Evolutionary conservation across 1,140 invertebrate species (phyloP).

Genomic region (Macrocentrus cingulum): DNA sequence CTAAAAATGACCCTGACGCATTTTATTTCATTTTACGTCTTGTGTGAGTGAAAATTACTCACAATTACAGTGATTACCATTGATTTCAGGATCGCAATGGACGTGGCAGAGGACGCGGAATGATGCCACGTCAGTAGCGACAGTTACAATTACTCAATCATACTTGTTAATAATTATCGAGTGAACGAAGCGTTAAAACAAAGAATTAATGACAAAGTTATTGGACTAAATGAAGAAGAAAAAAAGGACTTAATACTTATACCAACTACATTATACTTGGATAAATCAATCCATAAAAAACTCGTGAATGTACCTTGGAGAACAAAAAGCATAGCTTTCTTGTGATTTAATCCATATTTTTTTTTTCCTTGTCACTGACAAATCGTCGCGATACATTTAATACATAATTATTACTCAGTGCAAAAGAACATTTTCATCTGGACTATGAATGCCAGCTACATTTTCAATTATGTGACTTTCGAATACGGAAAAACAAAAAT

Average conservation of each 20-base stretch:
- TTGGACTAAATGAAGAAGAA: no score
- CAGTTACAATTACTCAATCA: slow-evolving; percentile 35
- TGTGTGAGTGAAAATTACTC: no score
- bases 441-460: background rate
- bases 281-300: background rate
- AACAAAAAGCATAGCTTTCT: background rate
- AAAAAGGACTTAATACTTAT: slow-evolving; percentile 1
- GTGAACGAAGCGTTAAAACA: no score
- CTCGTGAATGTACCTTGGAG: background rate
- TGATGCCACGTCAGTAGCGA: slow-evolving; percentile 52
- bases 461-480: background rate
- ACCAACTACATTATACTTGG: background rate
- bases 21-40: no score
- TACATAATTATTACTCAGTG: slow-evolving; percentile 1
- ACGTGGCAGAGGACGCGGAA: slow-evolving; percentile 46
- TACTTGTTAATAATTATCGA: slow-evolving; percentile 34
- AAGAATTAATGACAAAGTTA: no score
- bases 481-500: slow-evolving; percentile 30
- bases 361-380: background rate
- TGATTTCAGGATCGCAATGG: slow-evolving; percentile 50
- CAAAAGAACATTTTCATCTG: no score
- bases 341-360: background rate
- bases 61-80: background rate
- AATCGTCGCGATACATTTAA: background rate
- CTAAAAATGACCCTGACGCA: no score